phyloP scores from a whole-genome alignment of 2,113 vertebrate genomes.

The Gopherus evgoodei region DNA sequence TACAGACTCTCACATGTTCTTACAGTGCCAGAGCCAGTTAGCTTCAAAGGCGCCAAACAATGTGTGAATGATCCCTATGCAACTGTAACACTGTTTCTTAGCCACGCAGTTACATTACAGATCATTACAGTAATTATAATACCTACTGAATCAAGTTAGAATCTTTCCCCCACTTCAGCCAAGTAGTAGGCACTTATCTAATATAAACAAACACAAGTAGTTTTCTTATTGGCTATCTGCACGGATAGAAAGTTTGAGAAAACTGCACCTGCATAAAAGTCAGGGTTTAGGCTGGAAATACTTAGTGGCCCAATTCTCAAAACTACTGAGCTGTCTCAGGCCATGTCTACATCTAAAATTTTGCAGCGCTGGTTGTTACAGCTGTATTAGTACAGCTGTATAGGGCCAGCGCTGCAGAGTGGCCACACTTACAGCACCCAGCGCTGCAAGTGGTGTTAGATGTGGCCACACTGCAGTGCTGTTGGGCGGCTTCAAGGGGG shows the following conservation, averaged over 20 bases:
- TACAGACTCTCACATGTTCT: background rate
- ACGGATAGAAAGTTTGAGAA: background rate
- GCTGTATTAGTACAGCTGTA: too few species aligned
- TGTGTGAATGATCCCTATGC: background rate
- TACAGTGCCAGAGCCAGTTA: too few species aligned
- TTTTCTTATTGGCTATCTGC: fast-evolving
- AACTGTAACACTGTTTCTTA: background rate
- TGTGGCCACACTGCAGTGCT: too few species aligned
- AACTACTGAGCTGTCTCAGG: fast-evolving
- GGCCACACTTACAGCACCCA: too few species aligned
- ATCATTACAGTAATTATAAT: background rate
- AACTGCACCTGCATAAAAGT: background rate
- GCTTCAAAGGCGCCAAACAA: background rate
- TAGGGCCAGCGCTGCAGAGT: too few species aligned
- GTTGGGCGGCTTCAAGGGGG: too few species aligned
- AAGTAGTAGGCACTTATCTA: fast-evolving
- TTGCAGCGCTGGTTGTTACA: too few species aligned
- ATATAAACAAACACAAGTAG: background rate
- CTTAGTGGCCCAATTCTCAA: fast-evolving
- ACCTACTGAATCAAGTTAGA: fast-evolving
- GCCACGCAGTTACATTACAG: background rate
- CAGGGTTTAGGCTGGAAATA: background rate
- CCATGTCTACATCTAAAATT: too few species aligned
- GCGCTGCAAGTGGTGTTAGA: too few species aligned
- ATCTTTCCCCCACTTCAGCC: background rate